Percentiles rank a stretch among this genome's conserved stretches.
These are phyloP conservation scores for Trissonchulus latispiculum DNA, from an alignment of 2,888 invertebrate genomes.

Conservation along the genomic window DNA sequence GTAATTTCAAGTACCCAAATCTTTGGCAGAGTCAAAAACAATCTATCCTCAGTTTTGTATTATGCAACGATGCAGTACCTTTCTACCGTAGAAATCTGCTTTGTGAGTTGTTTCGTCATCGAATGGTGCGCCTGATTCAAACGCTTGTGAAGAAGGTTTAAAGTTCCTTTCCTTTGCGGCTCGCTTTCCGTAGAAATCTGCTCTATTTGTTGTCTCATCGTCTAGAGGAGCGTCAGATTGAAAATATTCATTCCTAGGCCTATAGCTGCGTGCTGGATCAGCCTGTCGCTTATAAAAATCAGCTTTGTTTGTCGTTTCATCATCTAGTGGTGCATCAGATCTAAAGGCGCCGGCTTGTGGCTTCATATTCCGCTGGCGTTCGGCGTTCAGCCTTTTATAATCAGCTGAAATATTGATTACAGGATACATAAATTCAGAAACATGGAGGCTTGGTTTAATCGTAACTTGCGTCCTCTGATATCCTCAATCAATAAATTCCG, in stretches of 20 bases:
- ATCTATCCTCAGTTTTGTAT: too few species aligned
- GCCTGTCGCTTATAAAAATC: conserved; percentile 37
- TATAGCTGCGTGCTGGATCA: background rate
- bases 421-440: too few species aligned
- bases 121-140: conserved; percentile 37
- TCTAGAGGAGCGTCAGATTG: background rate
- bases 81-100: conserved; percentile 40
- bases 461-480: too few species aligned
- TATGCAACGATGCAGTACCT: too few species aligned
- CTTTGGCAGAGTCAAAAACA: too few species aligned
- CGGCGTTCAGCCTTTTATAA: background rate
- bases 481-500: too few species aligned
- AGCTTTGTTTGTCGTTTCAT: conserved; percentile 42
- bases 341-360: conserved; percentile 30
- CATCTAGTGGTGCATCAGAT: conserved; percentile 44
- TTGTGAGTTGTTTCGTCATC: conserved; percentile 43
- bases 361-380: background rate
- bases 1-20: too few species aligned
- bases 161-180: background rate
- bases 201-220: background rate
- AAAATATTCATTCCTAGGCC: background rate
- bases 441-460: too few species aligned
- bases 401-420: conserved; percentile 8
- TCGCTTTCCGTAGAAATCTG: conserved; percentile 2
- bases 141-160: background rate